phyloP scores from a whole-genome alignment of 2,888 invertebrate species.

The Erpobdella octoculata region DNA sequence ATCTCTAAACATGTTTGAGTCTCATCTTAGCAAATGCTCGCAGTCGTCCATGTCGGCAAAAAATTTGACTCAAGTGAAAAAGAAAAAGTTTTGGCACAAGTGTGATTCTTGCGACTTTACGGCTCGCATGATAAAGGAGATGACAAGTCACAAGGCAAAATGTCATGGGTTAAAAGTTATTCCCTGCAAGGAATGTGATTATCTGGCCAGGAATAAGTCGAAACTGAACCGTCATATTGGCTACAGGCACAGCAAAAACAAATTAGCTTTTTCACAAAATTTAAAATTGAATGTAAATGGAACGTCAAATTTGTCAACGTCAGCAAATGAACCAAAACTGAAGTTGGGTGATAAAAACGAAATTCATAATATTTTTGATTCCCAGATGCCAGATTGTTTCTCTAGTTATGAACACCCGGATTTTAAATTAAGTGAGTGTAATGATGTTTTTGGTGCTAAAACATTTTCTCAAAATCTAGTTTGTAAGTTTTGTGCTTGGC shows the following conservation, averaged over 20 bases:
- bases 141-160: constrained; percentile 9
- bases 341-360: no score
- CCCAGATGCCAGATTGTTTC: not conserved
- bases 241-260: constrained; percentile 5
- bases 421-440: not conserved
- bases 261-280: no score
- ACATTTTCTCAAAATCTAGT: not conserved
- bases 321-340: no score
- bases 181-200: constrained; percentile 18
- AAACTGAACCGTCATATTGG: constrained; percentile 1
- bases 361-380: not conserved
- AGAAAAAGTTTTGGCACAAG: constrained; percentile 6
- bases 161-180: constrained; percentile 2
- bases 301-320: no score
- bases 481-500: constrained; percentile 13
- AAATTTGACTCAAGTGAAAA: not conserved
- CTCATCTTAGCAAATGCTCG: constrained; percentile 5
- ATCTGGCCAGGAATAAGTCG: constrained; percentile 3
- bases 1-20: constrained; percentile 3
- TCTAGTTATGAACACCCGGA: not conserved
- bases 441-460: constrained; percentile 4
- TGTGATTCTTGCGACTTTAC: constrained; percentile 4
- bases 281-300: no score
- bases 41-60: not conserved
- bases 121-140: not conserved